Conservation (phyloP, 2,113 vertebrate species). For the Sardina pilchardus region DNA sequence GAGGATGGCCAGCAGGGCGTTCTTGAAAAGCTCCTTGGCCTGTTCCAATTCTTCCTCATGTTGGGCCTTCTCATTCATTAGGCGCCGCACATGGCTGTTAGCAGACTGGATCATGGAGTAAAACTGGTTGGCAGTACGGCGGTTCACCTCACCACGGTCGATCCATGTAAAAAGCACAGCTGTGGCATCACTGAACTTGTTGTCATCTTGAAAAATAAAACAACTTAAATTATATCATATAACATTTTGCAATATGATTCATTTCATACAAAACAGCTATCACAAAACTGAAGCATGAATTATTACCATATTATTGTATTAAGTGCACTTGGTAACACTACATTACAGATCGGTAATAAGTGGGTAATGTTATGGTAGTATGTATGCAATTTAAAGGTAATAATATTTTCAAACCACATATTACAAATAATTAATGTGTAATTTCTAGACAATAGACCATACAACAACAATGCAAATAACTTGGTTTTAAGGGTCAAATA, state of each 20-base stretch:
- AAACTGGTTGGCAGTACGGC: conserved; percentile 84
- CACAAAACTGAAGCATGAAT: background rate
- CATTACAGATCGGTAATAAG: too few species aligned
- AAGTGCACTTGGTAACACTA: too few species aligned
- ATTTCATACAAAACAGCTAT: background rate
- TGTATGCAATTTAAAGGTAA: too few species aligned
- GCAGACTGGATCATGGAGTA: conserved; percentile 91
- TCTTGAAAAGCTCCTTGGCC: conserved; percentile 86
- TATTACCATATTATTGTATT: too few species aligned
- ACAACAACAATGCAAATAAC: too few species aligned
- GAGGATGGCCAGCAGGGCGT: conserved; percentile 82
- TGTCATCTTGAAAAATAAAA: conserved; percentile 79
- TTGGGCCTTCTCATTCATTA: conserved; percentile 84
- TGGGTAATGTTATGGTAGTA: too few species aligned
- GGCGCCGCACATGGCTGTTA: conserved; percentile 84
- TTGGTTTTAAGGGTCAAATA: too few species aligned
- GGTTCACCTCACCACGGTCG: conserved; percentile 85
- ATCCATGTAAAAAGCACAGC: conserved; percentile 84
- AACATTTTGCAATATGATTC: background rate
- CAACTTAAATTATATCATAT: conserved; percentile 16
- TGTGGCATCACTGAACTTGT: conserved; percentile 86
- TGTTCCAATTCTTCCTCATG: conserved; percentile 86
- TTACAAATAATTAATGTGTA: too few species aligned
- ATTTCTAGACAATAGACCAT: too few species aligned
- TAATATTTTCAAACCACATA: too few species aligned